phyloP scores from a whole-genome alignment of 1,140 invertebrate species.

The Mactra quadrangularis region DNA sequence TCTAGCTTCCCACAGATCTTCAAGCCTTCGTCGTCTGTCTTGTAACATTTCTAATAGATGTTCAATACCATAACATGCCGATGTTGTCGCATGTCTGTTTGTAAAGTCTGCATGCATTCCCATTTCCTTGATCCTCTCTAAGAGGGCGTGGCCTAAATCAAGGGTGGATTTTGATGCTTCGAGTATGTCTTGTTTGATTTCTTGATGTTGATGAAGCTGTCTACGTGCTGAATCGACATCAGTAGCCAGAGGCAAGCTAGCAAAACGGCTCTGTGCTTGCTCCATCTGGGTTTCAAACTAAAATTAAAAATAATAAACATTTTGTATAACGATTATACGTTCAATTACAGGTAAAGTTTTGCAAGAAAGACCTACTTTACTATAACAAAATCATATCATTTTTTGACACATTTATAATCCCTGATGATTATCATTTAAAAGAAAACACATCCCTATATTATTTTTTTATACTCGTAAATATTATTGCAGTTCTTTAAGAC shows the following conservation, averaged over 20 bases:
- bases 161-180: slow-evolving; percentile 91
- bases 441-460: too few relatives aligned
- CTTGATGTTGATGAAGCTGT: slow-evolving; percentile 84
- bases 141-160: slow-evolving; percentile 90
- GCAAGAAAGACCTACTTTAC: too few relatives aligned
- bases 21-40: slow-evolving; percentile 89
- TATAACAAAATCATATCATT: too few relatives aligned
- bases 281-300: slow-evolving; percentile 89
- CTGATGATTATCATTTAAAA: too few relatives aligned
- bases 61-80: slow-evolving; percentile 84
- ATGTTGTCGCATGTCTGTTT: slow-evolving; percentile 83
- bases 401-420: too few relatives aligned
- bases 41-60: slow-evolving; percentile 88
- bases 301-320: slow-evolving; percentile 60
- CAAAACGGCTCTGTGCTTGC: slow-evolving; percentile 84
- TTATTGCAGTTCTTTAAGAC: too few relatives aligned
- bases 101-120: slow-evolving; percentile 83
- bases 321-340: too few relatives aligned
- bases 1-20: slow-evolving; percentile 88
- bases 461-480: too few relatives aligned
- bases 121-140: slow-evolving; percentile 86
- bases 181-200: slow-evolving; percentile 87
- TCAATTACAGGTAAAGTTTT: too few relatives aligned
- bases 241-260: slow-evolving; percentile 75
- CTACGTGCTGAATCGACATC: slow-evolving; percentile 85